These are phyloP conservation scores for Sebastes jordani DNA, from an alignment of 2,797 vertebrate species.

Conservation along the genomic window DNA sequence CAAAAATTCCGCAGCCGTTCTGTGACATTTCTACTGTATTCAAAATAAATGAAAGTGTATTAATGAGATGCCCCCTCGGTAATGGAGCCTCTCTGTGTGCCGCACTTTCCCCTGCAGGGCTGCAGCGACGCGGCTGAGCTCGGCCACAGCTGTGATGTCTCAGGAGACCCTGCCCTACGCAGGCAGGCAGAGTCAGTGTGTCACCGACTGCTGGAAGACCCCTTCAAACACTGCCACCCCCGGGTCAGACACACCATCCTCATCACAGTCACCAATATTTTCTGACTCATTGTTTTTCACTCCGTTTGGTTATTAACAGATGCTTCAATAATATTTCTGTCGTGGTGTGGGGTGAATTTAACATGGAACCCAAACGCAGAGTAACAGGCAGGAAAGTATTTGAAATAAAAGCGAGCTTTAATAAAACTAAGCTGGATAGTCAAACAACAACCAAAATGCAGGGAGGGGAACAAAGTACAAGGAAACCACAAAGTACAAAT, in stretches of 20 bases:
- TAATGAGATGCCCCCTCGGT: background rate
- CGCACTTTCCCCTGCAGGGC: conserved; percentile 31
- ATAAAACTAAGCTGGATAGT: too few species aligned
- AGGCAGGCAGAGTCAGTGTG: conserved; percentile 80
- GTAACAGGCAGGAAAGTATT: too few species aligned
- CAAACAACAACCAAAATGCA: too few species aligned
- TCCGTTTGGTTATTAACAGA: background rate
- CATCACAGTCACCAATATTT: background rate
- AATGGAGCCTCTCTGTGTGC: background rate
- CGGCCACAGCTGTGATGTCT: conserved; percentile 75
- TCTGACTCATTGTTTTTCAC: background rate
- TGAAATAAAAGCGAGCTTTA: too few species aligned
- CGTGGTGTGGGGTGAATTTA: too few species aligned
- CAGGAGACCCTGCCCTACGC: conserved; percentile 32
- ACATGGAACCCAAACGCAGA: too few species aligned
- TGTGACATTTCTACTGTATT: background rate
- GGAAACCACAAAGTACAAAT: too few species aligned
- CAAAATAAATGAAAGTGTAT: background rate
- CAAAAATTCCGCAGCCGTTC: background rate
- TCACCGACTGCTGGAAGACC: conserved; percentile 76
- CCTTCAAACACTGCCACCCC: conserved; percentile 86
- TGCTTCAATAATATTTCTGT: background rate
- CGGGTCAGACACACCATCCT: conserved; percentile 76
- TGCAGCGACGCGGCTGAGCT: conserved; percentile 86
- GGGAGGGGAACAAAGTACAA: too few species aligned